Conservation (phyloP, 2,113 vertebrate species). For the rat (Rattus norvegicus) region DNA sequence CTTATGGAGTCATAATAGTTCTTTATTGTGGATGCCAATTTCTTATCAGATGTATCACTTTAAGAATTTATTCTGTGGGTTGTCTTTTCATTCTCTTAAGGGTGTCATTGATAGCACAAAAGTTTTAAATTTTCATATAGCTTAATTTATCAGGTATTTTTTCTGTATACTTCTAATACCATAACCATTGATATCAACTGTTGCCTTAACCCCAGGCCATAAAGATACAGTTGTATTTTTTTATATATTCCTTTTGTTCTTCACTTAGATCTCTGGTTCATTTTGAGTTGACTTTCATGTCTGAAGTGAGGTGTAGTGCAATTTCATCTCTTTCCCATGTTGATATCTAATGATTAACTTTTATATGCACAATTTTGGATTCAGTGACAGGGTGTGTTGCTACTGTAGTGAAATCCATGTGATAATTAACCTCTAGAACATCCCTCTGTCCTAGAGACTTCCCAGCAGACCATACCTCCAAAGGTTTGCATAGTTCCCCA, state of each 20-base stretch:
- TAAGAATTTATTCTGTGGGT: conserved; percentile 9
- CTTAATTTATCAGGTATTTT: neutral
- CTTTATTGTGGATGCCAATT: conserved; percentile 27
- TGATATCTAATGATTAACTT: neutral
- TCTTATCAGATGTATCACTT: neutral
- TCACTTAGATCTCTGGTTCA: conserved; percentile 6
- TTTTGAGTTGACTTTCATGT: conserved; percentile 44
- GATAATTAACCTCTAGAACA: neutral
- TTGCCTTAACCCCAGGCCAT: neutral
- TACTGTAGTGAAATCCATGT: neutral
- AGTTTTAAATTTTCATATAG: conserved; percentile 23
- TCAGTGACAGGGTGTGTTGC: neutral
- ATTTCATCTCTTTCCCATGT: neutral
- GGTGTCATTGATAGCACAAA: conserved; percentile 8
- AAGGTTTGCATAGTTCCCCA: neutral
- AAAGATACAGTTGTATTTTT: conserved; percentile 6
- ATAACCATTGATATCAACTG: neutral
- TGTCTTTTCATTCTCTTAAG: conserved; percentile 17
- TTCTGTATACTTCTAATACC: conserved; percentile 17
- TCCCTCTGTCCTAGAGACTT: neutral
- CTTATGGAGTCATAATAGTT: conserved; percentile 17
- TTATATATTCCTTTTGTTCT: neutral
- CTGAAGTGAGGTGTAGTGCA: neutral
- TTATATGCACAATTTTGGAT: neutral
- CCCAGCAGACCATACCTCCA: neutral